Conservation (phyloP, 2,113 vertebrate species). For the Hyaena hyaena region DNA sequence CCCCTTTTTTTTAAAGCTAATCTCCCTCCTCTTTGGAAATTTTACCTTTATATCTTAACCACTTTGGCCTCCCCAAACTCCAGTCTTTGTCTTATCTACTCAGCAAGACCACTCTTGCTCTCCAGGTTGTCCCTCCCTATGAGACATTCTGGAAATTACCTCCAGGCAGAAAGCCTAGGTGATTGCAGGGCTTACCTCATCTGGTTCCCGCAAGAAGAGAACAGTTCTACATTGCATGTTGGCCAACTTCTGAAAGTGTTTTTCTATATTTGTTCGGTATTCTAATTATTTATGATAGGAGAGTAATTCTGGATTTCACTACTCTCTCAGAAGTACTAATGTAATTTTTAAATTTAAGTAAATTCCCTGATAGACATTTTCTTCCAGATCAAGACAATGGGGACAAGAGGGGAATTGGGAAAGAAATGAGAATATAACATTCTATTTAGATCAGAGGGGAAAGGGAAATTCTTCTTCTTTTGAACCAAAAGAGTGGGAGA, state of each 20-base stretch:
- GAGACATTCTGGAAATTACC: neutral
- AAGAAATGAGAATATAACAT: neutral
- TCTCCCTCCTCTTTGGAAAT: neutral
- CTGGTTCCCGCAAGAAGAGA: neutral
- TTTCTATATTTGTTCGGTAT: neutral
- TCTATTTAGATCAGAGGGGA: neutral
- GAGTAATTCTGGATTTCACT: neutral
- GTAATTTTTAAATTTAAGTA: neutral
- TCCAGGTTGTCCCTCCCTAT: neutral
- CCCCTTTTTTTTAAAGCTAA: neutral
- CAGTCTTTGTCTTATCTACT: neutral
- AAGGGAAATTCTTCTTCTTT: neutral
- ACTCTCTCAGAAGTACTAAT: neutral
- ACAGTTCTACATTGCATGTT: neutral
- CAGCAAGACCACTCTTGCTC: neutral
- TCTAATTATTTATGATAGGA: neutral
- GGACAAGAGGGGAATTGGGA: neutral
- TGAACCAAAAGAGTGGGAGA: neutral
- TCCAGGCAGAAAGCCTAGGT: neutral
- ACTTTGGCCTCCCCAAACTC: neutral
- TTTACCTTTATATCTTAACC: neutral
- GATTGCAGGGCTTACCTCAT: neutral
- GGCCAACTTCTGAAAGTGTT: neutral
- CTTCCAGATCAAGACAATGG: neutral
- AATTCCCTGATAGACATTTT: neutral